Evolutionary conservation across 2,113 vertebrate genomes (phyloP), one percentile per base, ranked within the genome.

Genomic region (Larimichthys crocea): DNA sequence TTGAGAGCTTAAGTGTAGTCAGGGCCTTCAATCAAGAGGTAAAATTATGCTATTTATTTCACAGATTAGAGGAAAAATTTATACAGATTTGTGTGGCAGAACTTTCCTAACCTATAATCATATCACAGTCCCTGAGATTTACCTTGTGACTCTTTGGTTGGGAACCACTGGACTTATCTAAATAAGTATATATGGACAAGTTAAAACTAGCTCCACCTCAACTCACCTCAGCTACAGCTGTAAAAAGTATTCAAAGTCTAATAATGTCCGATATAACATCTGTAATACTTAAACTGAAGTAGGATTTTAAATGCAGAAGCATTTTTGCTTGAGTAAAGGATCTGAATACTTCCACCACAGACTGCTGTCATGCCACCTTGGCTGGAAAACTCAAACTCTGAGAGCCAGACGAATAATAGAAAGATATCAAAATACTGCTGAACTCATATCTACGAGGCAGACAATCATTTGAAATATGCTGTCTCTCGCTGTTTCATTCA

Each of bases 321-420:
- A 46, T 46, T 46, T 46, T 14, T 46, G 10, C 12, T 12, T 44
- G 11, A 44, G 42, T 44, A 3, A 44, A 11, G 42, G 42, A 44
- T 12, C 42, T 46, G 35, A 40, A 40, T 40, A 40, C 35, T 40
- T 40, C 35, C 35, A 15, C 3, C 44, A 46, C 44, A 46, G 67
- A 2, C 3, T 16, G 10, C 70, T 42, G 35, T 79, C 62, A 78
- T 12, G n/a, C 50, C 70, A 46, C 46, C 52, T 44, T 52, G 50
- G 42, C 57, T 74, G 0, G 52, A 70, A 42, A 40, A 63, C 44
- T 74, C 26, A 55, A 55, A 48, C 10, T 71, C 72, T 59, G 53
- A 80, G 55, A 86, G 44, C 46, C 48, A 57, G 69, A 57, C 4
- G 65, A 79, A 73, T 44, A 80, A 80, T 15, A 49, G 19, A 26